A percentile compares a stretch with the other conserved stretches of the same genome.
Evolutionary conservation across 2,113 vertebrate genomes (phyloP).

Genomic region (Peromyscus leucopus): DNA sequence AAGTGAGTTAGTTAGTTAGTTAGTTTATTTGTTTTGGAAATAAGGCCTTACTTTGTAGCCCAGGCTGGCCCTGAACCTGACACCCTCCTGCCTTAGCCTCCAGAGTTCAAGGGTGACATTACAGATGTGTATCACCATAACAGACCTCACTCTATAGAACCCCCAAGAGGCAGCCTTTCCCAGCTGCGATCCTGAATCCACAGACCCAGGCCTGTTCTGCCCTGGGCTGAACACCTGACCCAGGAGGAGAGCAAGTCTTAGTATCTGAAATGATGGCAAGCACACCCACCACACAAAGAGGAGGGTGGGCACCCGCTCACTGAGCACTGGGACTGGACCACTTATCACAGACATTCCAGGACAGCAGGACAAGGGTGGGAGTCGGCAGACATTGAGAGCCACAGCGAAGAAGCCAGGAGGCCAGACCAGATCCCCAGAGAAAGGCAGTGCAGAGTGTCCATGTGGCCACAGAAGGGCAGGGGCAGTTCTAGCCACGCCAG

Average conservation of each 20-base stretch:
- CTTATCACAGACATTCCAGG: background rate
- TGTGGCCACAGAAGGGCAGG: background rate
- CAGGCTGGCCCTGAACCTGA: background rate
- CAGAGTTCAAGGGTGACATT: background rate
- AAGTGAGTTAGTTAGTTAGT: background rate
- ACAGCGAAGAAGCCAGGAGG: background rate
- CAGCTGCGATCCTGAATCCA: accelerated
- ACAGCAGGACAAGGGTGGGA: background rate
- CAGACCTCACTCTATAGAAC: background rate
- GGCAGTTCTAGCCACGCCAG: accelerated
- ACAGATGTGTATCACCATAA: background rate
- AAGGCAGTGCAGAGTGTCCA: background rate
- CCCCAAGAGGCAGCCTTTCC: background rate
- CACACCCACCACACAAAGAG: accelerated
- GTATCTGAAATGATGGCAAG: background rate
- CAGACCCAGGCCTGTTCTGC: background rate
- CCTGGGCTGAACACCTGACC: background rate
- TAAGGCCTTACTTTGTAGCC: background rate
- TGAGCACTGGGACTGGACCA: background rate
- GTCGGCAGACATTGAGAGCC: background rate
- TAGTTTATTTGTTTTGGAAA: background rate
- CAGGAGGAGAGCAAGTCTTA: background rate
- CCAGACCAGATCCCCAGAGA: background rate
- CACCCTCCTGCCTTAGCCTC: background rate
- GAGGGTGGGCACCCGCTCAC: background rate